Conservation (phyloP, 1,140 invertebrate species). For the Drosophila willistoni region DNA sequence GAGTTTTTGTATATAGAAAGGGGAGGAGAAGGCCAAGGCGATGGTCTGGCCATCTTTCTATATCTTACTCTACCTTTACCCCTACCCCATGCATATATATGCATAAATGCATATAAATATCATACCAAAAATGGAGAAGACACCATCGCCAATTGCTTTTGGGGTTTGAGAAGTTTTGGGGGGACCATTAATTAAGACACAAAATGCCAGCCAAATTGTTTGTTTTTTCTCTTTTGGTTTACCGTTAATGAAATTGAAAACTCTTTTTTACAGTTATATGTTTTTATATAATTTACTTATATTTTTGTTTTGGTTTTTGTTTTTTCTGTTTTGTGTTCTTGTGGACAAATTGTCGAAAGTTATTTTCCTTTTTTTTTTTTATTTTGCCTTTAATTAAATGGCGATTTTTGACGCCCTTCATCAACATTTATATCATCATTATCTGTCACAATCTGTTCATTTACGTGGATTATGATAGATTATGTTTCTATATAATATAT, state of each 20-base stretch:
- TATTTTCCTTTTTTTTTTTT: constrained; percentile 28
- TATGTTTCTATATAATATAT: constrained; percentile 23
- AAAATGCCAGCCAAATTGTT: constrained; percentile 50
- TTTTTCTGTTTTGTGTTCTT: constrained; percentile 33
- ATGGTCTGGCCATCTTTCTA: constrained; percentile 15
- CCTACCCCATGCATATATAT: constrained; percentile 28
- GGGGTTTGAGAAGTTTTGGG: constrained; percentile 47
- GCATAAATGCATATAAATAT: constrained; percentile 45
- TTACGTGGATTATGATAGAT: constrained; percentile 36
- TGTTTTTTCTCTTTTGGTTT: neutral
- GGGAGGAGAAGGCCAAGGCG: neutral
- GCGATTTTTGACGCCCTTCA: neutral
- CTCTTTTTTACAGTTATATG: constrained; percentile 17
- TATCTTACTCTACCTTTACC: constrained; percentile 4
- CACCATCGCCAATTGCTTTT: constrained; percentile 27
- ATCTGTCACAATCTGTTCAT: constrained; percentile 62
- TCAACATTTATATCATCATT: constrained; percentile 10
- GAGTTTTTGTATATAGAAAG: constrained; percentile 39
- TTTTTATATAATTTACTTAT: constrained; percentile 75
- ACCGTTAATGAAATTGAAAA: constrained; percentile 20
- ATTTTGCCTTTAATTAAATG: constrained; percentile 27
- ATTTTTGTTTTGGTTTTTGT: constrained; percentile 56
- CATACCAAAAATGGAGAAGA: constrained; percentile 64
- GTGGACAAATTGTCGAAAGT: constrained; percentile 9
- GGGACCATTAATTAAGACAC: constrained; percentile 80